Percentiles rank a stretch among this genome's conserved stretches.
Evolutionary conservation across 1,140 invertebrate species (phyloP).

Genomic region (Mya arenaria): DNA sequence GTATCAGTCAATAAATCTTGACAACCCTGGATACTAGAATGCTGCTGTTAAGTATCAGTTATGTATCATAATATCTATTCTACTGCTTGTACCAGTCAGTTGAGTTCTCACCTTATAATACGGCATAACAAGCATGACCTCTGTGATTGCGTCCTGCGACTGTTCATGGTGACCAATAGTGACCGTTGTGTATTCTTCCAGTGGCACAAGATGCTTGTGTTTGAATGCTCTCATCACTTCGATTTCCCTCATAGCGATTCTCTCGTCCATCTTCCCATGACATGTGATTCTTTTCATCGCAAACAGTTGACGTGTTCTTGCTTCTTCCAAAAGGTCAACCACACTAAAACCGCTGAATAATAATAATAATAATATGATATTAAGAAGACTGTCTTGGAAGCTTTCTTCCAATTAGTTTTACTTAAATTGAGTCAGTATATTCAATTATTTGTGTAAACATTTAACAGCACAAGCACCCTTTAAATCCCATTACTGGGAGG

Average conservation of each 20-base stretch:
- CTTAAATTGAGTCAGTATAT: too few relatives aligned
- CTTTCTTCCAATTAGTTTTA: too few relatives aligned
- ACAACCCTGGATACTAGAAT: too few relatives aligned
- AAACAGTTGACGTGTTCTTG: slow-evolving; percentile 86
- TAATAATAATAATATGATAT: background rate
- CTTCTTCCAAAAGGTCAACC: slow-evolving; percentile 90
- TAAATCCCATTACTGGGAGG: too few relatives aligned
- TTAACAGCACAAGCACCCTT: too few relatives aligned
- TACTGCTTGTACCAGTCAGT: too few relatives aligned
- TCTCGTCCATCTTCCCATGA: slow-evolving; percentile 90
- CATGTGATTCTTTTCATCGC: slow-evolving; percentile 92
- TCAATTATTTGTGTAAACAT: too few relatives aligned
- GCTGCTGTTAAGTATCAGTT: too few relatives aligned
- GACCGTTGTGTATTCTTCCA: slow-evolving; percentile 86
- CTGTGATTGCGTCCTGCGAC: slow-evolving; percentile 81
- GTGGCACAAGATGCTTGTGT: slow-evolving; percentile 89
- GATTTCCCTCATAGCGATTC: slow-evolving; percentile 88
- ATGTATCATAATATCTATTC: too few relatives aligned
- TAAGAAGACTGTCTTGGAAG: too few relatives aligned
- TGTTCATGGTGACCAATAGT: slow-evolving; percentile 66
- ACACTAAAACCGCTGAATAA: slow-evolving; percentile 90
- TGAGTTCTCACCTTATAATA: slow-evolving; percentile 87
- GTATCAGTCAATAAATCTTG: too few relatives aligned
- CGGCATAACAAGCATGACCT: slow-evolving; percentile 89
- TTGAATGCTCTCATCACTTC: slow-evolving; percentile 87